Evolutionary conservation across 1,140 invertebrate genomes (phyloP).

Genomic region (Hermetia illucens): DNA sequence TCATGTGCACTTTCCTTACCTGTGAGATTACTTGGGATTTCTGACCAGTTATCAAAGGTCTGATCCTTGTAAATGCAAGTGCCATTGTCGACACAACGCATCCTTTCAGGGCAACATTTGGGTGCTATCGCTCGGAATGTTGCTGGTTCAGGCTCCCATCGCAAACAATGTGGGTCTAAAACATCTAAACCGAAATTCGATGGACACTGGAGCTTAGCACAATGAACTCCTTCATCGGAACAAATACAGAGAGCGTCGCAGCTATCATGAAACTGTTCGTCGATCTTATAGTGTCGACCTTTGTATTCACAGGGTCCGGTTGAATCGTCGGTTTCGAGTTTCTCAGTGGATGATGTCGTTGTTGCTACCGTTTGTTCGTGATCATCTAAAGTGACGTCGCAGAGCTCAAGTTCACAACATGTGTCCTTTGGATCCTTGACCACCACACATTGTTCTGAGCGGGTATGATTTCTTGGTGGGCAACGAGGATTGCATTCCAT

Average conservation of each 20-base stretch:
- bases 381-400: slow-evolving; percentile 61
- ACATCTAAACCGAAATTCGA: slow-evolving; percentile 68
- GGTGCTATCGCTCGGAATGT: slow-evolving; percentile 57
- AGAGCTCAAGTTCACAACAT: slow-evolving; percentile 71
- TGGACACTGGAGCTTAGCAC: slow-evolving; percentile 66
- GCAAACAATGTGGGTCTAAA: slow-evolving; percentile 64
- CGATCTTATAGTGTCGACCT: slow-evolving; percentile 17
- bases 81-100: slow-evolving; percentile 61
- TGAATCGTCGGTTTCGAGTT: slow-evolving; percentile 1
- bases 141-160: slow-evolving; percentile 66
- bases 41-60: slow-evolving; percentile 51
- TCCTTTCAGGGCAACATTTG: slow-evolving; percentile 65
- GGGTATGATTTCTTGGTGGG: slow-evolving; percentile 23
- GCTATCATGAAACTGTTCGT: slow-evolving; percentile 62
- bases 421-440: slow-evolving; percentile 60
- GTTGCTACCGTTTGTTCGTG: slow-evolving; percentile 38
- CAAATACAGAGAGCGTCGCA: slow-evolving; percentile 58
- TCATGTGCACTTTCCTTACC: too few relatives aligned
- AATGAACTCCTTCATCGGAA: slow-evolving; percentile 47
- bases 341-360: slow-evolving; percentile 11
- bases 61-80: slow-evolving; percentile 55
- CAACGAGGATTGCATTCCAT: slow-evolving; percentile 27
- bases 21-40: slow-evolving; percentile 44
- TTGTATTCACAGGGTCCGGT: slow-evolving; percentile 16
- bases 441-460: slow-evolving; percentile 50